Evolutionary conservation across 2,888 invertebrate species (phyloP).

Genomic region (Augiades crinisus): DNA sequence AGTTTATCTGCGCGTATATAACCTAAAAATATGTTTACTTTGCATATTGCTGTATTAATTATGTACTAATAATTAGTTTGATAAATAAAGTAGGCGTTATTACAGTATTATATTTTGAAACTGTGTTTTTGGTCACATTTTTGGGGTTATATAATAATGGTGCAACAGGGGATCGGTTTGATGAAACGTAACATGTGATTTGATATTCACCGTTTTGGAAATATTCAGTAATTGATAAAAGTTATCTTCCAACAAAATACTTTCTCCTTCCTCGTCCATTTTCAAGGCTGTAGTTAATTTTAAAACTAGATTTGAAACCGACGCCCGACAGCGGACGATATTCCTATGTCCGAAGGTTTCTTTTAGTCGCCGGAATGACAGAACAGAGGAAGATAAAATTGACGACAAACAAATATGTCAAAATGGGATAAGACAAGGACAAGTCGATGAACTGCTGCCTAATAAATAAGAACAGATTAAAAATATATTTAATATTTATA

Average conservation of each 20-base stretch:
- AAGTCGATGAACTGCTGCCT: too few relatives aligned
- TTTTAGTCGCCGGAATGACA: conserved; percentile 45
- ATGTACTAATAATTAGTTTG: neutral
- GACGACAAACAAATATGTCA: neutral
- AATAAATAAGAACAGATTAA: too few relatives aligned
- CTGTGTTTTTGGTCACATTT: conserved; percentile 21
- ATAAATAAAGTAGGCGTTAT: neutral
- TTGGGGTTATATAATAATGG: conserved; percentile 49
- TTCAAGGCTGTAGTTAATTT: conserved; percentile 40
- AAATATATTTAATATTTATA: too few relatives aligned
- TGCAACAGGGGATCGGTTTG: conserved; percentile 45
- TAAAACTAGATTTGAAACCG: conserved; percentile 20
- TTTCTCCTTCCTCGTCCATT: conserved; percentile 87
- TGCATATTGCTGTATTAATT: neutral
- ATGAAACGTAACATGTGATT: conserved; percentile 34
- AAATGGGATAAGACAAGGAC: neutral
- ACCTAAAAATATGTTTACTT: conserved; percentile 23
- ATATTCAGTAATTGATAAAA: conserved; percentile 94
- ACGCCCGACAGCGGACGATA: too few relatives aligned
- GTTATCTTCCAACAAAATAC: conserved; percentile 88
- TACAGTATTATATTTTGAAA: neutral
- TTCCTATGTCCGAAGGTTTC: conserved; percentile 37
- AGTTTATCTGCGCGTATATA: neutral
- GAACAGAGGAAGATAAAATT: neutral
- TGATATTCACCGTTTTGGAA: conserved; percentile 87